phyloP scores from a whole-genome alignment of 2,888 invertebrate species.

The Calameuta pallipes region DNA sequence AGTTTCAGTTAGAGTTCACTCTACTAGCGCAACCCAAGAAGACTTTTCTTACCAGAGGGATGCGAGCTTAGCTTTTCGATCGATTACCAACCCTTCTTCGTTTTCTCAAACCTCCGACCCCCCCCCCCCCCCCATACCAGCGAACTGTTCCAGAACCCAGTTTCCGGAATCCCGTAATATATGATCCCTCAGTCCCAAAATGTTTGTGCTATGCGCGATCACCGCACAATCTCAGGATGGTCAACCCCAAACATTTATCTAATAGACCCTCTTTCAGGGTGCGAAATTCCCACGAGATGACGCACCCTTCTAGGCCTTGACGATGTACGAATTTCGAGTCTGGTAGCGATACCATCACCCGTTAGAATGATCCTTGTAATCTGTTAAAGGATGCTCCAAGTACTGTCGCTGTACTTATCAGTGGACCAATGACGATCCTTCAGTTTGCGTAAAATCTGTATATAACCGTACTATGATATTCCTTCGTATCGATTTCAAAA shows the following conservation, averaged over 20 bases:
- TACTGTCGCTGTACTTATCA: neutral
- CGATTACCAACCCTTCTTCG: neutral
- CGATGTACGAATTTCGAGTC: neutral
- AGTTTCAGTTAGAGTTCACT: neutral
- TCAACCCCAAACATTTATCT: conserved; percentile 43
- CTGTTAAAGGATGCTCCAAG: neutral
- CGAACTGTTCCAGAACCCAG: conserved; percentile 2
- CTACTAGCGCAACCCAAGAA: neutral
- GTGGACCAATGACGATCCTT: neutral
- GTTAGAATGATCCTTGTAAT: neutral
- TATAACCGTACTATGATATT: neutral
- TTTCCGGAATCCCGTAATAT: neutral
- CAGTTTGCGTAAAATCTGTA: neutral
- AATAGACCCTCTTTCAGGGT: conserved; percentile 37
- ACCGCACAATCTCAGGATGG: conserved; percentile 32
- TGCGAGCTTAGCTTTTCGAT: neutral
- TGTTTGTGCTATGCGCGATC: conserved; percentile 29
- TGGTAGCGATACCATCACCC: neutral
- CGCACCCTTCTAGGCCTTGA: neutral
- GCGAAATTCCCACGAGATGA: conserved; percentile 42
- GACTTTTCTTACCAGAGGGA: neutral
- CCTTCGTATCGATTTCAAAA: neutral
- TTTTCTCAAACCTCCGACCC: neutral
- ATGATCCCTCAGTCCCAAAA: conserved; percentile 22
- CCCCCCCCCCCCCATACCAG: neutral